A percentile compares a stretch with the other conserved stretches of the same genome.
These are phyloP conservation scores for Corapipo altera DNA, from an alignment of 2,113 vertebrate species.

Conservation along the genomic window DNA sequence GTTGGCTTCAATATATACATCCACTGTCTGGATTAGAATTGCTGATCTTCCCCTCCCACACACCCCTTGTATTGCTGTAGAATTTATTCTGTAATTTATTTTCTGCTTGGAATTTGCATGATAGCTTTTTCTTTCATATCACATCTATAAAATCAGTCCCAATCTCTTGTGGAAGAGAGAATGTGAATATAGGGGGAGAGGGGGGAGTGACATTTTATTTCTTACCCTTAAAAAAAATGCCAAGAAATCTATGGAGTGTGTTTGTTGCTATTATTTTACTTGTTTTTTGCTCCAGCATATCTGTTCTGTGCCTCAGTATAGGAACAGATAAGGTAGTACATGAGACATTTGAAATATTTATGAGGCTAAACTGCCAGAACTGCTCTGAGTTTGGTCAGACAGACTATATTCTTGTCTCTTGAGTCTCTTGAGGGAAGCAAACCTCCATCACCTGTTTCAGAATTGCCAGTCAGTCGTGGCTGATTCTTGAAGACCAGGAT, in stretches of 20 bases:
- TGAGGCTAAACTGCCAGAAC: neutral
- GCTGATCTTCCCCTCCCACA: rapidly evolving
- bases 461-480: neutral
- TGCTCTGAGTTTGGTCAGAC: neutral
- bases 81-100: neutral
- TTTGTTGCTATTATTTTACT: neutral
- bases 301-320: neutral
- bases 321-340: neutral
- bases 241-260: neutral
- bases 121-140: neutral
- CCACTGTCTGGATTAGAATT: neutral
- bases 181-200: neutral
- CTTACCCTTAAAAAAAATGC: neutral
- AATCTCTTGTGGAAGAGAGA: neutral
- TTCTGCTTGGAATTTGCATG: neutral
- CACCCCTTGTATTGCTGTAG: neutral
- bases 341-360: neutral
- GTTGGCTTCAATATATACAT: neutral
- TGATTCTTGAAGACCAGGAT: neutral
- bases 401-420: neutral
- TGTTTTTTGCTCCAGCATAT: neutral
- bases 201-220: neutral
- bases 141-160: neutral
- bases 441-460: neutral
- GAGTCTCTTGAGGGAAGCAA: neutral